phyloP scores from a whole-genome alignment of 2,888 invertebrate species.

The Acronicta leporina region DNA sequence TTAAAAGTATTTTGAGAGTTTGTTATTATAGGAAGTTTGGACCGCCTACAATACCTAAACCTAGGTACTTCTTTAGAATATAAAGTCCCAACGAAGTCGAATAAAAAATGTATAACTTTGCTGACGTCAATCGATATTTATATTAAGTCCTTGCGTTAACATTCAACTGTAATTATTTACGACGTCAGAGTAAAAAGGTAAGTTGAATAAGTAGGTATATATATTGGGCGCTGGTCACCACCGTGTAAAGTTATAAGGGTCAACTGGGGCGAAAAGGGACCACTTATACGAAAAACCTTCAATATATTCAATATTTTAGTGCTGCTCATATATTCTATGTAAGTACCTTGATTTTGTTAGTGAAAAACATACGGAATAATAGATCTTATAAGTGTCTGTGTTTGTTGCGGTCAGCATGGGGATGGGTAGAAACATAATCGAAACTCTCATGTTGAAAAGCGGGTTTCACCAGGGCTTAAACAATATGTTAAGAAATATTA shows the following conservation, averaged over 20 bases:
- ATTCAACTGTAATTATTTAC: slow-evolving; percentile 28
- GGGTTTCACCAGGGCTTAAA: background rate
- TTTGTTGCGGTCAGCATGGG: too few species aligned
- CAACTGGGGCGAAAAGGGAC: slow-evolving; percentile 35
- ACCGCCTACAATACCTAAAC: too few species aligned
- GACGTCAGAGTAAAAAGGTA: slow-evolving; percentile 27
- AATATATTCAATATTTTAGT: slow-evolving; percentile 46
- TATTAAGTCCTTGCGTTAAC: too few species aligned
- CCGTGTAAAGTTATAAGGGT: slow-evolving; percentile 52
- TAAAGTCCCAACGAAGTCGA: background rate
- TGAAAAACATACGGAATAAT: too few species aligned
- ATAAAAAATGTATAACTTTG: background rate
- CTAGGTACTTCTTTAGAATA: background rate
- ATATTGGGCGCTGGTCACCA: slow-evolving; percentile 35
- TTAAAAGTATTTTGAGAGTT: too few species aligned
- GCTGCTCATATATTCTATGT: slow-evolving; percentile 18
- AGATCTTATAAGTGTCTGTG: too few species aligned
- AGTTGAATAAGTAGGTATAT: slow-evolving; percentile 16
- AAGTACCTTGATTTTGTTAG: too few species aligned
- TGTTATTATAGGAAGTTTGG: too few species aligned
- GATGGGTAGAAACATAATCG: too few species aligned
- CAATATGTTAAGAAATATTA: too few species aligned
- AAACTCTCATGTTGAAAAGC: too few species aligned
- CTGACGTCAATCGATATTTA: background rate
- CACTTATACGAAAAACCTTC: slow-evolving; percentile 32